phyloP scores from a whole-genome alignment of 1,140 invertebrate species.

The Magallana ariakensis region DNA sequence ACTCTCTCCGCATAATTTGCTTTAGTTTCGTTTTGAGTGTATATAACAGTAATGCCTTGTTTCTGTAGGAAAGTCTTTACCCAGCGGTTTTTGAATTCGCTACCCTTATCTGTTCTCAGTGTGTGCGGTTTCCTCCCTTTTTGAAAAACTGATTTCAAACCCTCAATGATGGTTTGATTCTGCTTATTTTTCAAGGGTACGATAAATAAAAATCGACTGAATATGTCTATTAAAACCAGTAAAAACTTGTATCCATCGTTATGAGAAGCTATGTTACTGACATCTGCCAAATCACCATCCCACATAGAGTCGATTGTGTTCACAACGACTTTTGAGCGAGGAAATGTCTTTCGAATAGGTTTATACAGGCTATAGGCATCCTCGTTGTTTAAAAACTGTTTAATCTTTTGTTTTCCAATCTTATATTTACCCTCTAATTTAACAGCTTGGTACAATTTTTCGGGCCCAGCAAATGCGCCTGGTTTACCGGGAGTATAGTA shows the following conservation, averaged over 20 bases:
- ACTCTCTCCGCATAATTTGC: slow-evolving; percentile 45
- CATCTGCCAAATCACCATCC: slow-evolving; percentile 44
- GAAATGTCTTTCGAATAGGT: slow-evolving; percentile 24
- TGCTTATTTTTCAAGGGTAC: slow-evolving; percentile 39
- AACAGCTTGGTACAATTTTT: no score
- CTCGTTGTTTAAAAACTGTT: no score
- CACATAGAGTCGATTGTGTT: slow-evolving; percentile 43
- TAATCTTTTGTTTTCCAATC: no score
- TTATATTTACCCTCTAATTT: no score
- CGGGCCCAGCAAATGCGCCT: slow-evolving; percentile 44
- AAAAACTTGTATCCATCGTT: slow-evolving; percentile 41
- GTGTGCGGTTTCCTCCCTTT: slow-evolving; percentile 28
- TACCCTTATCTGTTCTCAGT: slow-evolving; percentile 50
- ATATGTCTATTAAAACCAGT: slow-evolving; percentile 48
- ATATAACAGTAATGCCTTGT: slow-evolving; percentile 22
- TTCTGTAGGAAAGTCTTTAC: slow-evolving; percentile 34
- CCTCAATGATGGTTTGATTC: slow-evolving; percentile 31
- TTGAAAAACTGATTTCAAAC: slow-evolving; percentile 15
- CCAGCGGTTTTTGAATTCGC: slow-evolving; percentile 47
- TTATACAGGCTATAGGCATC: slow-evolving; percentile 40
- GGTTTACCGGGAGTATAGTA: slow-evolving; percentile 45
- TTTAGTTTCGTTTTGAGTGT: slow-evolving; percentile 43
- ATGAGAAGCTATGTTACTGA: slow-evolving; percentile 13
- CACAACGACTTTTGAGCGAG: slow-evolving; percentile 33
- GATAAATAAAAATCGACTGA: slow-evolving; percentile 40